These are phyloP conservation scores for Oedothorax gibbosus DNA, from an alignment of 1,140 invertebrate genomes.

Conservation along the genomic window DNA sequence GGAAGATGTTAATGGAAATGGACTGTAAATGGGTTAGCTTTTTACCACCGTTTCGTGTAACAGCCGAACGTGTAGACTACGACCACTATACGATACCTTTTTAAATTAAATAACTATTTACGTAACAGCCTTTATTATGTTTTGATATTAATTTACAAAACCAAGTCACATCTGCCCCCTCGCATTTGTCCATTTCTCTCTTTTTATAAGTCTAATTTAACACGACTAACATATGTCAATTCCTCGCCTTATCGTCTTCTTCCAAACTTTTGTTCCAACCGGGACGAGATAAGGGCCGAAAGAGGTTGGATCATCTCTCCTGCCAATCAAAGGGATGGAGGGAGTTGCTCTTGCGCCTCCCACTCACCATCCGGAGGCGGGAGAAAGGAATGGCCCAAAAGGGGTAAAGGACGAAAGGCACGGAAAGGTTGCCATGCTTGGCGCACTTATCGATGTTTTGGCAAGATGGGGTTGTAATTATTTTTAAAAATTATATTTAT, in stretches of 20 bases:
- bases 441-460: constrained; percentile 8
- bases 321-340: constrained; percentile 40
- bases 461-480: neutral
- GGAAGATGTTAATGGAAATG: no score
- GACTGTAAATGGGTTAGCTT: no score
- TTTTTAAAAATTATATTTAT: no score
- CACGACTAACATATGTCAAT: neutral
- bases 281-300: neutral
- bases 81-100: no score
- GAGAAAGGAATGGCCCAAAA: constrained; percentile 34
- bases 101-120: no score
- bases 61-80: no score
- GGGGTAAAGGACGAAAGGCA: neutral
- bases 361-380: constrained; percentile 31
- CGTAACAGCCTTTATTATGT: no score
- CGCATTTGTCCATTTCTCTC: neutral
- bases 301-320: constrained; percentile 26
- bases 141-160: no score
- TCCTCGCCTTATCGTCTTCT: neutral
- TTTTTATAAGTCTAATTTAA: neutral
- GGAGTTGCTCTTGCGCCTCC: constrained; percentile 48
- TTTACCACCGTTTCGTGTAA: no score
- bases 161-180: neutral
- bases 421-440: neutral
- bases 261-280: no score